Percentiles rank a stretch among this genome's conserved stretches.
These are phyloP conservation scores for Tetrao urogallus DNA, from an alignment of 2,113 vertebrate species.

Conservation along the genomic window DNA sequence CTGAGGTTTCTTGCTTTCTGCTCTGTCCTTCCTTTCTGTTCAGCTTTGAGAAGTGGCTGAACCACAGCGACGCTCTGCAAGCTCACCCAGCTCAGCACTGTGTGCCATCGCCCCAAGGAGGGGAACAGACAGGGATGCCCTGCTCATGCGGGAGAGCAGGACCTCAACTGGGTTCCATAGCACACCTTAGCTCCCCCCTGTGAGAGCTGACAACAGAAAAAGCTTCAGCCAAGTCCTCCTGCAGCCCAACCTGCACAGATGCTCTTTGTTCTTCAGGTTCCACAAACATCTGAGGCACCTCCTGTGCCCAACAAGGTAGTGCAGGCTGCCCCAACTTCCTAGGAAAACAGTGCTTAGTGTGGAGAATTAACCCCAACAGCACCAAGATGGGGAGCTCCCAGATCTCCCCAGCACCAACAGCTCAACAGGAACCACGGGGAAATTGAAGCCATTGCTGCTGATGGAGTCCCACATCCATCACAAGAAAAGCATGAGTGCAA, in stretches of 20 bases:
- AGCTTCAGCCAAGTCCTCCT: neutral
- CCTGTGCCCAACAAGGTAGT: neutral
- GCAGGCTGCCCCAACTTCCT: neutral
- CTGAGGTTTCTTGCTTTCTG: neutral
- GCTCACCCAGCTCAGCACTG: too few relatives aligned
- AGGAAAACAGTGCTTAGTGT: rapidly evolving
- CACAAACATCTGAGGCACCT: rapidly evolving
- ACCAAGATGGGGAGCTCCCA: rapidly evolving
- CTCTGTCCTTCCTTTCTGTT: neutral
- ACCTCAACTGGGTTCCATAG: neutral
- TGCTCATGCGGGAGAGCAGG: neutral
- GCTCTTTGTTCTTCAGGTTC: neutral
- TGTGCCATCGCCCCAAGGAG: neutral
- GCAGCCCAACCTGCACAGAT: neutral
- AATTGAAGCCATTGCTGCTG: neutral
- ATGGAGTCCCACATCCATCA: neutral
- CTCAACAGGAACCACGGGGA: neutral
- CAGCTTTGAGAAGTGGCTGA: neutral
- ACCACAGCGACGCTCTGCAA: neutral
- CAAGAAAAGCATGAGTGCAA: neutral
- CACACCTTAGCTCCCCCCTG: neutral
- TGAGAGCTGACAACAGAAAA: neutral
- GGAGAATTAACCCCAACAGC: neutral
- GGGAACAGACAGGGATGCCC: neutral
- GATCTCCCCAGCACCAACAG: neutral